Evolutionary conservation across 2,888 invertebrate species (phyloP).

Genomic region (Alviniconcha strummeri): DNA sequence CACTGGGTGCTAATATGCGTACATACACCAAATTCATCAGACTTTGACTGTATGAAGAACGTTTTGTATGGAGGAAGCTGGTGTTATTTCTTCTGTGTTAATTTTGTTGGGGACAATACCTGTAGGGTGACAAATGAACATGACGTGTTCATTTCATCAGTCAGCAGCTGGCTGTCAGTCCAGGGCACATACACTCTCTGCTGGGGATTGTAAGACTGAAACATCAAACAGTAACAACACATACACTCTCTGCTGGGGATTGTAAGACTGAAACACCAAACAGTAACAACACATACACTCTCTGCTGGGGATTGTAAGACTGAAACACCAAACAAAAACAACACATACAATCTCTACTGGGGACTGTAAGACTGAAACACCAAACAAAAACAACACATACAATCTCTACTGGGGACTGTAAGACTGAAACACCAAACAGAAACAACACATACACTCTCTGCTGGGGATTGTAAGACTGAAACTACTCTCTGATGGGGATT

Average conservation of each 20-base stretch:
- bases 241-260: background rate
- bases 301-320: background rate
- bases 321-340: background rate
- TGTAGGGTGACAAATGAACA: background rate
- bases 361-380: background rate
- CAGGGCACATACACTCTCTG: constrained; percentile 21
- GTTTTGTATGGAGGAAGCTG: no score
- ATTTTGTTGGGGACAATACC: background rate
- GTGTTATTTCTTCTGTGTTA: no score
- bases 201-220: background rate
- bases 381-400: background rate
- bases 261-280: background rate
- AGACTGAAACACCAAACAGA: background rate
- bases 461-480: background rate
- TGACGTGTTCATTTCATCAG: background rate
- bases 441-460: background rate
- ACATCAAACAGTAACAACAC: background rate
- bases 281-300: no score
- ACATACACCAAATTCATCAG: no score
- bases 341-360: no score
- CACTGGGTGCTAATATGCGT: no score
- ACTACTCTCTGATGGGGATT: no score
- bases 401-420: background rate
- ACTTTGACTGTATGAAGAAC: no score
- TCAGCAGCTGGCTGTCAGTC: background rate